Base-by-base conservation (phyloP, 2,888 invertebrate genomes). In the Aspidiotus destructor region DNA sequence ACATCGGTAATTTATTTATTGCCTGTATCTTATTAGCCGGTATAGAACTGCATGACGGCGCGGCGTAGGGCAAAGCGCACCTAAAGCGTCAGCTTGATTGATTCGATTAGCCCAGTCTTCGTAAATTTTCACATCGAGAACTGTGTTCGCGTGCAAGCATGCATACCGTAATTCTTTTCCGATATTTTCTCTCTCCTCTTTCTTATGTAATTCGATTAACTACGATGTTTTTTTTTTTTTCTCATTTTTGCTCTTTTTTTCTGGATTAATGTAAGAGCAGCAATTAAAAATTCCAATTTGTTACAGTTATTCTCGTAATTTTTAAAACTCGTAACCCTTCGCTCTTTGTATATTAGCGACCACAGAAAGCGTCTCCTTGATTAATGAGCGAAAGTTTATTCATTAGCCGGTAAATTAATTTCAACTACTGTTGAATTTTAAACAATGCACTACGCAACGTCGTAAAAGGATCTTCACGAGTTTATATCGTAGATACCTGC, bases 371-470 rank as follows among this genome's bases (percentile, higher is more conserved):
- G 28, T 28, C 28, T 17, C 16, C n/a, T 40, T 61, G 61, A 61
- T 61, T 61, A 61, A 61, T 61, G 61, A 61, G 42, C 40, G 41
- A 61, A 61, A 61, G 42, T 61, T 61, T 61, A 44, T 61, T 61
- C 61, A 61, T 61, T 61, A 61, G 44, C 61, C 61, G 61, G 42
- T 61, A 61, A 44, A 61, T 61, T 61, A 61, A 61, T 61, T 61
- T 28, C 40, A 61, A 61, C 61, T 41, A 61, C 61, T 61, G 61
- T 41, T 61, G 44, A 61, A 61, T 61, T 61, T 61, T 44, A 42
- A 42, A 61, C 42, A 61, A 41, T 60, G 41, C n/a, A 13, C 41
- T 10, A 9, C 55, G 55, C 55, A 28, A 28, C 28, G 28, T 28
- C 28, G 28, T 28, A 28, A 28, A 28, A 28, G 28, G 28, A 28